Conservation (phyloP, 2,888 invertebrate genomes). For the Oscheius onirici region DNA sequence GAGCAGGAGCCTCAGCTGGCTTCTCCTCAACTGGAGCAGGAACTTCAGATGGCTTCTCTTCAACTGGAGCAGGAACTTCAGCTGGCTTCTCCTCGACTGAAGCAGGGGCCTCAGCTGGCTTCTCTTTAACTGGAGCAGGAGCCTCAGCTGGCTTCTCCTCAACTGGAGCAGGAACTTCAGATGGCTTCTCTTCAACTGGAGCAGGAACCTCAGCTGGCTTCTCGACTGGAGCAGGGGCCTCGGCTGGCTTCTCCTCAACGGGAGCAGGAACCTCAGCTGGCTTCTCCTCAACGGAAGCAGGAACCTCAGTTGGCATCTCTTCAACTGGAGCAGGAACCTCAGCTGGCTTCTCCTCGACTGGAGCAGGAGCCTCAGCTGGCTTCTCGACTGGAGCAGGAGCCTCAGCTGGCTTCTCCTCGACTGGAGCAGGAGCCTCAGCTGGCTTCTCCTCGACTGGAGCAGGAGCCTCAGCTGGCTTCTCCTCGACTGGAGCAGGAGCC, state of each 20-base stretch:
- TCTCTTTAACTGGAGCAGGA: not conserved
- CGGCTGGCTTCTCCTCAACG: conserved; percentile 34
- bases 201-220: conserved; percentile 5
- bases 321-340: not conserved
- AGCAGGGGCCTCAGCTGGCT: not conserved
- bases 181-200: not conserved
- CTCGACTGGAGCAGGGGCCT: not conserved
- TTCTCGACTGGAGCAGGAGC: too few relatives aligned
- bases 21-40: not conserved
- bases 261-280: too few relatives aligned
- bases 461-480: not conserved
- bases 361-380: too few relatives aligned
- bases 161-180: not conserved
- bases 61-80: not conserved
- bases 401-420: not conserved
- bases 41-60: not conserved
- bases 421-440: not conserved
- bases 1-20: not conserved
- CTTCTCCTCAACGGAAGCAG: too few relatives aligned
- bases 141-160: not conserved
- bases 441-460: not conserved
- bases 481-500: not conserved
- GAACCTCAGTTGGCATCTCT: not conserved
- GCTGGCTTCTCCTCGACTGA: not conserved
- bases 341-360: not conserved